These are phyloP conservation scores for Prietella phreatophila DNA, from an alignment of 2,113 vertebrate genomes.

Conservation along the genomic window DNA sequence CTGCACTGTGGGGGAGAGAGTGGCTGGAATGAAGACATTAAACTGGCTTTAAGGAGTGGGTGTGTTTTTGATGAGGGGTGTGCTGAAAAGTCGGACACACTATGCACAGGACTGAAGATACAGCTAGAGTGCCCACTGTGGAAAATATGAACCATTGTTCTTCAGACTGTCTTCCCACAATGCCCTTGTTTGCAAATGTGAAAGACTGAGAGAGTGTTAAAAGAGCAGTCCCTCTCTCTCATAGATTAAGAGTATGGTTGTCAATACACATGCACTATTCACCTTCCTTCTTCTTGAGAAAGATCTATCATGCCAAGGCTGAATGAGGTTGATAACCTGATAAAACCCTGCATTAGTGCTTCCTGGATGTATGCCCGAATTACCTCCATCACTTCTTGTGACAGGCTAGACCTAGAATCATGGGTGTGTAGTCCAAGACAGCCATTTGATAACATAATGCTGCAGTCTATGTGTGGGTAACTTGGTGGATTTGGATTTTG, in stretches of 20 bases:
- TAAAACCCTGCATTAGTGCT: background rate
- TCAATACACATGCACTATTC: background rate
- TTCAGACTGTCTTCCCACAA: constrained; percentile 26
- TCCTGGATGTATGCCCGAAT: background rate
- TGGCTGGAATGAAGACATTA: constrained; percentile 39
- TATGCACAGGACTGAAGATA: constrained; percentile 34
- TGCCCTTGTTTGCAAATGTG: constrained; percentile 3
- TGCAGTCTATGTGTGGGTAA: background rate
- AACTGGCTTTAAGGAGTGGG: constrained; percentile 43
- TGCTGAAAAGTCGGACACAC: constrained; percentile 39
- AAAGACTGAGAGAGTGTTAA: background rate
- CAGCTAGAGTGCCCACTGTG: constrained; percentile 43
- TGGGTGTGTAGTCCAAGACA: background rate
- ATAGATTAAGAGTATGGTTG: background rate
- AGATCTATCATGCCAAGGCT: background rate
- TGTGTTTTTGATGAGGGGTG: constrained; percentile 35
- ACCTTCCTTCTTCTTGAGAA: background rate
- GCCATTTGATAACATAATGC: background rate
- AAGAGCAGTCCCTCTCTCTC: background rate
- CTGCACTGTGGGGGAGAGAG: constrained; percentile 36
- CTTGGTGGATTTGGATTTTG: background rate
- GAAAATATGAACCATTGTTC: constrained; percentile 54
- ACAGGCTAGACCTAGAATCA: background rate
- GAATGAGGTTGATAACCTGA: background rate
- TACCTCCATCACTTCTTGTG: background rate